These are phyloP conservation scores for Pedetes capensis DNA, from an alignment of 2,113 vertebrate genomes.

Conservation along the genomic window DNA sequence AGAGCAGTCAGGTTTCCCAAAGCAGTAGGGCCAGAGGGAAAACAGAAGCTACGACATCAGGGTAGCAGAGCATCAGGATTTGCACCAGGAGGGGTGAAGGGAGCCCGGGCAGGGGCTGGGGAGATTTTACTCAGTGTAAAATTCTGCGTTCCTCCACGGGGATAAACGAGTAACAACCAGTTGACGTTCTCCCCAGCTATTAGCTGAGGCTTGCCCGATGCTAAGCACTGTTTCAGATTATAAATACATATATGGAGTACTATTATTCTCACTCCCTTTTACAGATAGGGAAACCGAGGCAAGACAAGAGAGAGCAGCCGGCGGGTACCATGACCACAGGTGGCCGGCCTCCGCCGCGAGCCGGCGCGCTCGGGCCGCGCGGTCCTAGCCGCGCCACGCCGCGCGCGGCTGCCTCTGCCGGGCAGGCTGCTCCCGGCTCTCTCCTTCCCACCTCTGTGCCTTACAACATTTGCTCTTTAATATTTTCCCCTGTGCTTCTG, in stretches of 20 bases:
- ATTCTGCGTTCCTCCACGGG: background rate
- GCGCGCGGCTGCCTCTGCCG: no score
- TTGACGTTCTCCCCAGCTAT: background rate
- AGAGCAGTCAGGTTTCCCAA: background rate
- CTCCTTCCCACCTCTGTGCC: background rate
- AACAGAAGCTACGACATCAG: accelerated
- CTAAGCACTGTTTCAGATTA: background rate
- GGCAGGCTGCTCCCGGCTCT: background rate
- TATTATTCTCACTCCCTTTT: no score
- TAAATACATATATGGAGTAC: no score
- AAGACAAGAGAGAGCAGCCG: no score
- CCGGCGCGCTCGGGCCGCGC: background rate
- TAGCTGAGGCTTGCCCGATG: background rate
- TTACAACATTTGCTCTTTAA: background rate
- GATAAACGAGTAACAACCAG: background rate
- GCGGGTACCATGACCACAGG: background rate
- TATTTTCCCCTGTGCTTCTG: background rate
- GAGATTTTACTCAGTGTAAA: background rate
- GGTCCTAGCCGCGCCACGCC: no score
- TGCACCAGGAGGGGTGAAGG: background rate
- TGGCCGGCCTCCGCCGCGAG: background rate
- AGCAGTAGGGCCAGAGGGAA: accelerated
- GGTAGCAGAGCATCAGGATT: background rate
- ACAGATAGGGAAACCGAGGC: background rate
- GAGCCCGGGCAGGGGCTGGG: background rate